Percentiles rank a stretch among this genome's conserved stretches.
phyloP scores from a whole-genome alignment of 2,888 invertebrate species.

The Choristoneura rosaceana region DNA sequence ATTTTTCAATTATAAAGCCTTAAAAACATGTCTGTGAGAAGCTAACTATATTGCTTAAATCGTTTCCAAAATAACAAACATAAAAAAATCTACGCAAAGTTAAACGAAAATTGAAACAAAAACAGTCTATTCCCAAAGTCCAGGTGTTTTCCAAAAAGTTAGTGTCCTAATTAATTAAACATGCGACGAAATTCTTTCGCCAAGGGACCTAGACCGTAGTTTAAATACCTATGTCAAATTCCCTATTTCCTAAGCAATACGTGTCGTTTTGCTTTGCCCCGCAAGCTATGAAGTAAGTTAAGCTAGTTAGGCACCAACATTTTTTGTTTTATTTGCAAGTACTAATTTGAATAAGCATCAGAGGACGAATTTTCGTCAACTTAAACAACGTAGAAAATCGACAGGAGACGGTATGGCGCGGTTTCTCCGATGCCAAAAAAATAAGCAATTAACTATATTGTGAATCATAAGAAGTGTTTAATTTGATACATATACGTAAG shows the following conservation, averaged over 20 bases:
- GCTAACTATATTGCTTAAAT: too few species aligned
- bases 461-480: too few species aligned
- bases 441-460: too few species aligned
- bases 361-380: too few species aligned
- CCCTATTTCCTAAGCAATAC: background rate
- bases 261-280: background rate
- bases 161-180: background rate
- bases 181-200: background rate
- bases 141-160: slow-evolving; percentile 1
- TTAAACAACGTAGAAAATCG: too few species aligned
- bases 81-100: background rate
- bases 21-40: too few species aligned
- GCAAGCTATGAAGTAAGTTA: background rate
- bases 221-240: background rate
- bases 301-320: slow-evolving; percentile 4
- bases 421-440: too few species aligned
- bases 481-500: too few species aligned
- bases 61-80: background rate
- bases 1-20: too few species aligned
- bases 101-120: background rate
- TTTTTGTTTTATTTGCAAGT: background rate
- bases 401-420: too few species aligned
- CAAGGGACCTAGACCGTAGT: background rate
- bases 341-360: background rate
- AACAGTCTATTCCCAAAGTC: background rate